These are phyloP conservation scores for Dyspetes luteomarginatus DNA, from an alignment of 2,888 invertebrate species.

Conservation along the genomic window DNA sequence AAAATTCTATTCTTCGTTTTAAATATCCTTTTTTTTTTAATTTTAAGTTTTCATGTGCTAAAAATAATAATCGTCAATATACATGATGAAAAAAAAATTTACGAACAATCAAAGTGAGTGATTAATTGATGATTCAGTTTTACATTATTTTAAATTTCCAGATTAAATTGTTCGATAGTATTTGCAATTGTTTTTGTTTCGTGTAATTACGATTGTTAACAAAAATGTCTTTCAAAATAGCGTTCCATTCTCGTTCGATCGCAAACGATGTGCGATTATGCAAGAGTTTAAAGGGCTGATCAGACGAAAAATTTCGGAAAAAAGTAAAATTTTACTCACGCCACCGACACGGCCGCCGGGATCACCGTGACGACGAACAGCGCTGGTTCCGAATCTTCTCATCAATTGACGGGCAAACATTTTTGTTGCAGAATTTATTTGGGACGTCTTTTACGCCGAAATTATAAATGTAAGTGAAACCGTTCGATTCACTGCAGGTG, in stretches of 20 bases:
- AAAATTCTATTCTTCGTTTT: background rate
- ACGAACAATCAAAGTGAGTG: background rate
- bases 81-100: background rate
- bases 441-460: background rate
- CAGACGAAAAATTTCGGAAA: conserved; percentile 1
- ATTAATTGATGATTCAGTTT: background rate
- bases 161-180: background rate
- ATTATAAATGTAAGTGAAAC: background rate
- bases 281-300: conserved; percentile 46
- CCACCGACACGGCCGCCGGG: conserved; percentile 72
- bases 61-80: background rate
- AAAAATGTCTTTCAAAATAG: background rate
- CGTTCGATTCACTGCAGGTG: conserved; percentile 18
- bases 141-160: background rate
- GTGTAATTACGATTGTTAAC: background rate
- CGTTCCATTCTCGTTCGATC: background rate
- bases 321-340: conserved; percentile 68
- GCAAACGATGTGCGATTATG: conserved; percentile 51
- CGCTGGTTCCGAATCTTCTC: conserved; percentile 73
- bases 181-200: too few species aligned
- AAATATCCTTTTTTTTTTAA: background rate
- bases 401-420: conserved; percentile 68
- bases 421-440: conserved; percentile 35
- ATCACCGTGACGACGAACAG: conserved; percentile 67
- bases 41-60: background rate